Base-by-base conservation (phyloP, 2,113 vertebrate species). In the Colaptes auratus region DNA sequence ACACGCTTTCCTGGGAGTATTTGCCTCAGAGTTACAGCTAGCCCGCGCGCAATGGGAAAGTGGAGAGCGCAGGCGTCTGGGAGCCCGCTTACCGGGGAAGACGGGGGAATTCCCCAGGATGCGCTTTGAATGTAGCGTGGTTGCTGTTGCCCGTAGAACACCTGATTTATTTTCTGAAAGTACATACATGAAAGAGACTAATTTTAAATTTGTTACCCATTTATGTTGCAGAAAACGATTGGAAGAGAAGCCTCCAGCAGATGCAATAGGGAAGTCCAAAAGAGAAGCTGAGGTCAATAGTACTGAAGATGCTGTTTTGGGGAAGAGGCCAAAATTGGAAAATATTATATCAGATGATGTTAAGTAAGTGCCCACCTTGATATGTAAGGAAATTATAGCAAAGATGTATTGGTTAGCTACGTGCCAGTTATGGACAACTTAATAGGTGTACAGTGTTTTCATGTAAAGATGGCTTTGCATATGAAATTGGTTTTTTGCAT, bases 241-340 rank as follows among this genome's bases (percentile, higher is more conserved):
- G 4, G 97, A 98, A 89, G 97, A 73, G 17, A 97, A 96, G 44
- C 88, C 97, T 31, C 90, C 95, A 20, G 93, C 95, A 35, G 95
- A 96, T 27, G 87, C 80, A 13, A 27, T 82, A 52, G 94, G 76
- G 4, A 97, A 95, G 69, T 33, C 18, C 16, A 99, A 99, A 92
- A 98, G 98, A 77, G 98, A 98, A 16, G 44, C 64, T 12, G 98
- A 99, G 35, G 71, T 93, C 5, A 97, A 98, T 28, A 95, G 86
- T 23, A 93, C 96, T 15, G 98, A 99, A 60, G 98, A 98, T 73
- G 89, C 96, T 2, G 56, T 97, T 88, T 98, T 98, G 50, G 98
- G 94, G 63, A 99, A 99, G 95, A 99, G 98, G 33, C 72, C 97
- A 5, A 99, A 98, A 69, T 67, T 98, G n/a, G 99, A 99, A 31